A percentile compares a stretch with the other conserved stretches of the same genome.
Evolutionary conservation across 2,113 vertebrate species (phyloP).

Genomic region (Octodon degus): DNA sequence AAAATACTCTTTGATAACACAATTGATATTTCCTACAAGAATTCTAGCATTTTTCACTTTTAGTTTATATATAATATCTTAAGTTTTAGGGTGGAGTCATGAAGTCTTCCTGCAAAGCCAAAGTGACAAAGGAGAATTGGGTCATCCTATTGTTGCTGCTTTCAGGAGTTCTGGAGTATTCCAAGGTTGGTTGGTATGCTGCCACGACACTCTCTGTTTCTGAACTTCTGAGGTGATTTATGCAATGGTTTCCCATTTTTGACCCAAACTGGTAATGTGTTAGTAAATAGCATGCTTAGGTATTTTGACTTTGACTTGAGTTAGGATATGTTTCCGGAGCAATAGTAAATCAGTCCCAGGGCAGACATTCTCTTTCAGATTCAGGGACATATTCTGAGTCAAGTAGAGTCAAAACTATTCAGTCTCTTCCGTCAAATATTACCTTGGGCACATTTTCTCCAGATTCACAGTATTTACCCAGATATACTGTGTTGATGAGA

Average conservation of each 20-base stretch:
- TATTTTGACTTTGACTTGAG: background rate
- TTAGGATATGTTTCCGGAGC: background rate
- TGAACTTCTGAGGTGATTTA: background rate
- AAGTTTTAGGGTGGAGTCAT: background rate
- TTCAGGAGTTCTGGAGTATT: background rate
- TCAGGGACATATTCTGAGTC: background rate
- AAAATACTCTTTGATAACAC: background rate
- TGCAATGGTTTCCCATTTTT: background rate
- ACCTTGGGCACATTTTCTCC: background rate
- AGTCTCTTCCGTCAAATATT: background rate
- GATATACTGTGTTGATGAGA: background rate
- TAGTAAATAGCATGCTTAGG: no score
- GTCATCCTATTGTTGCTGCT: background rate
- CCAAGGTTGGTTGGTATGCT: background rate
- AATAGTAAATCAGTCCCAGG: background rate
- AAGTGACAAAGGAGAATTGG: background rate
- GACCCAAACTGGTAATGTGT: background rate
- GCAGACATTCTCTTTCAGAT: background rate
- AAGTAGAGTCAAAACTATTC: accelerated
- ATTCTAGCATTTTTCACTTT: background rate
- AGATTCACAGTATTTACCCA: no score
- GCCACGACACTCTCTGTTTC: no score
- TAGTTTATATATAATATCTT: background rate
- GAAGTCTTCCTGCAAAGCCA: accelerated
- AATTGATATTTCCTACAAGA: background rate